Conservation (phyloP, 2,888 invertebrate genomes). For the Cylindroiulus punctatus region DNA sequence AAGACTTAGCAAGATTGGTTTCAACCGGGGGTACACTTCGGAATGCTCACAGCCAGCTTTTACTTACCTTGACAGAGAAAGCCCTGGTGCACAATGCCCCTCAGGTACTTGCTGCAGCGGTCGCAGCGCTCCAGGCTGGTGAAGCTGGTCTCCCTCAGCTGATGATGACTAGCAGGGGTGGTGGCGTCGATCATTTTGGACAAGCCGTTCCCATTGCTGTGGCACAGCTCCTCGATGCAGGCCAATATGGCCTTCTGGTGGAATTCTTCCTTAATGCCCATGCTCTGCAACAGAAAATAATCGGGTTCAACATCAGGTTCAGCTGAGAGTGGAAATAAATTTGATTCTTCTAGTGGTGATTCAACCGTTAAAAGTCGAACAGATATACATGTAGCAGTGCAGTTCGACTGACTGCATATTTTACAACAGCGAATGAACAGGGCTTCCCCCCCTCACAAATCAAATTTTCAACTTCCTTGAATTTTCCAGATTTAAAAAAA, state of each 20-base stretch:
- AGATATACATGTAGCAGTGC: too few relatives aligned
- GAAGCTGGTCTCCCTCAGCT: constrained; percentile 75
- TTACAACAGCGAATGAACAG: too few relatives aligned
- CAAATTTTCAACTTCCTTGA: too few relatives aligned
- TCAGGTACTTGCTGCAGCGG: constrained; percentile 77
- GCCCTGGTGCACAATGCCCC: constrained; percentile 77
- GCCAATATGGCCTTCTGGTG: constrained; percentile 76
- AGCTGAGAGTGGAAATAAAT: too few relatives aligned
- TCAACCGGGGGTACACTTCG: not conserved
- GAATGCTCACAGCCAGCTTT: constrained; percentile 47
- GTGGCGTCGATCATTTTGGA: constrained; percentile 44
- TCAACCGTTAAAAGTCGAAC: not conserved
- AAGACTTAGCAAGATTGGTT: too few relatives aligned
- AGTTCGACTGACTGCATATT: too few relatives aligned
- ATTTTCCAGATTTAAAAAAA: too few relatives aligned
- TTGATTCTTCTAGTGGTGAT: too few relatives aligned
- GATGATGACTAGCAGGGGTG: constrained; percentile 65
- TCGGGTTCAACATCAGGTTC: too few relatives aligned
- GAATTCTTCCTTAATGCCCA: constrained; percentile 80
- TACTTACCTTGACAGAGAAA: constrained; percentile 74
- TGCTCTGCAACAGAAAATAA: constrained; percentile 68
- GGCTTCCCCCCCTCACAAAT: too few relatives aligned
- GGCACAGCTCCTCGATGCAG: constrained; percentile 75
- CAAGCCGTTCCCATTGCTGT: constrained; percentile 59
- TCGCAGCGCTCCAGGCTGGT: constrained; percentile 76